These are phyloP conservation scores for Leptodactylus fuscus DNA, from an alignment of 2,113 vertebrate genomes.

Conservation along the genomic window DNA sequence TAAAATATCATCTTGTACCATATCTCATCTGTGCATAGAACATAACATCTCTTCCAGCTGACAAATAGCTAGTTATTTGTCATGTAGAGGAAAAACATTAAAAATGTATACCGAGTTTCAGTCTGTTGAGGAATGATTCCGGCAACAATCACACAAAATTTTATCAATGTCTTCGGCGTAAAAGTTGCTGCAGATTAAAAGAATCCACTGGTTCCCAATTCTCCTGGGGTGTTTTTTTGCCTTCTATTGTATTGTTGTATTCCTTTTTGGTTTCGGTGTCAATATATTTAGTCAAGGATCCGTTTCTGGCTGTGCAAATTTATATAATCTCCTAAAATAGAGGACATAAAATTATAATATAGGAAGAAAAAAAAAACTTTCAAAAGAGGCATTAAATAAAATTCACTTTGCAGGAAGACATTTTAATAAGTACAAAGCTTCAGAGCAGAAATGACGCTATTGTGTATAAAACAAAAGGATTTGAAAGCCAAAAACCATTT, in stretches of 20 bases:
- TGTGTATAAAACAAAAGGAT: constrained; percentile 40
- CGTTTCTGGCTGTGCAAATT: not conserved
- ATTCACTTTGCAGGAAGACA: constrained; percentile 13
- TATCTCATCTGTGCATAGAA: constrained; percentile 42
- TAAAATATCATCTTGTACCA: constrained; percentile 71
- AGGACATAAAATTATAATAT: constrained; percentile 19
- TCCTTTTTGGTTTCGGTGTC: not conserved
- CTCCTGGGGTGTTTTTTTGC: not conserved
- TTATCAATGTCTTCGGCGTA: constrained; percentile 55
- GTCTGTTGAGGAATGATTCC: constrained; percentile 57
- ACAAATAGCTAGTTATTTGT: constrained; percentile 38
- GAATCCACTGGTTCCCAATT: constrained; percentile 13
- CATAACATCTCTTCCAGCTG: constrained; percentile 68
- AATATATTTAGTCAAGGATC: constrained; percentile 16
- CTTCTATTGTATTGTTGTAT: too few relatives aligned
- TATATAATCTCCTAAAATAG: constrained; percentile 10
- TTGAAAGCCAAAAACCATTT: constrained; percentile 39
- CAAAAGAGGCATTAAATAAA: constrained; percentile 15
- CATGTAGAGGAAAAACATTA: constrained; percentile 12
- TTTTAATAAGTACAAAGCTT: constrained; percentile 30
- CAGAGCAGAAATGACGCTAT: constrained; percentile 3
- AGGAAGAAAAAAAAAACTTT: not conserved
- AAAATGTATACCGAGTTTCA: constrained; percentile 35
- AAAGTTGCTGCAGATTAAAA: constrained; percentile 25
- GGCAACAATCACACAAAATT: constrained; percentile 52